phyloP scores from a whole-genome alignment of 2,797 vertebrate genomes.

The Hydrolagus colliei region DNA sequence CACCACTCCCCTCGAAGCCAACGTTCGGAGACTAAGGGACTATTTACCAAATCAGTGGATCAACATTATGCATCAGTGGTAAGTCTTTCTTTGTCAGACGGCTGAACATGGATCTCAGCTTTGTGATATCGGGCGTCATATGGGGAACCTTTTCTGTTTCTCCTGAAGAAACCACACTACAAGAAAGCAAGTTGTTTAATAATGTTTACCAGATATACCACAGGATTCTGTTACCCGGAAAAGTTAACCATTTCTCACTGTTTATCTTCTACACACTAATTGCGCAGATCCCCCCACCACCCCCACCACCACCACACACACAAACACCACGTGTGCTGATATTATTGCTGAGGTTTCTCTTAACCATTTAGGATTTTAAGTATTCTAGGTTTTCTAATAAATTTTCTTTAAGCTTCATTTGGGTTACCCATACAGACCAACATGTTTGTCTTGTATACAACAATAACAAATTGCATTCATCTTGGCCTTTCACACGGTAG shows the following conservation, averaged over 20 bases:
- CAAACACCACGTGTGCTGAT: no score
- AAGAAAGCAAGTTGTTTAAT: slow-evolving; percentile 74
- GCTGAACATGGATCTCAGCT: slow-evolving; percentile 97
- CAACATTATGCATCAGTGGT: slow-evolving; percentile 88
- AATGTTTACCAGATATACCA: slow-evolving; percentile 44
- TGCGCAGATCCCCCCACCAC: no score
- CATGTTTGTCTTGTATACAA: no score
- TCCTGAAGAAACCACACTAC: slow-evolving; percentile 99
- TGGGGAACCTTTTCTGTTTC: slow-evolving; percentile 81
- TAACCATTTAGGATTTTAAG: no score
- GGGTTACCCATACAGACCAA: no score
- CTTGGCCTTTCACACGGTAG: no score
- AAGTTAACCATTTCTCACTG: no score
- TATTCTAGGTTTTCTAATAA: not conserved
- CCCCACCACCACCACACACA: no score
- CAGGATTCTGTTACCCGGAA: slow-evolving; percentile 32
- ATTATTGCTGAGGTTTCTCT: no score
- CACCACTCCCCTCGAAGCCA: slow-evolving; percentile 60
- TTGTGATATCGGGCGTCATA: slow-evolving; percentile 90
- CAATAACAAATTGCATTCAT: no score
- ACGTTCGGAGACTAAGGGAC: slow-evolving; percentile 57
- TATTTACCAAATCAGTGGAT: slow-evolving; percentile 80
- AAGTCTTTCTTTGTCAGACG: slow-evolving; percentile 96
- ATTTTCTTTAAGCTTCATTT: not conserved
- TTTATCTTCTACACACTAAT: no score